Evolutionary conservation across 2,797 vertebrate species (phyloP).

Genomic region (Sandelia bainsii): DNA sequence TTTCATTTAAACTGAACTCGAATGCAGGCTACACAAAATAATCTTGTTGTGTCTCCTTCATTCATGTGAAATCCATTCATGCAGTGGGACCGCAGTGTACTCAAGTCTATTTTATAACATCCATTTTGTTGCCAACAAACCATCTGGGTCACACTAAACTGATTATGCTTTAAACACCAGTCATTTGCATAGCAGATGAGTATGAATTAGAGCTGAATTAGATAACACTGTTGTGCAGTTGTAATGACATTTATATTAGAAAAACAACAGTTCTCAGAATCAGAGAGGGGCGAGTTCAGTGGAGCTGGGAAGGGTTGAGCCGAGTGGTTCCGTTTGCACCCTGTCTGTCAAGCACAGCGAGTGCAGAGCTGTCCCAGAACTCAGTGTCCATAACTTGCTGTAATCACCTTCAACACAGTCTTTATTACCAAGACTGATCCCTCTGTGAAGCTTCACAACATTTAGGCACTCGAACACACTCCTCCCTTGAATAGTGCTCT

Average conservation of each 20-base stretch:
- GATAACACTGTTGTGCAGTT: conserved; percentile 18
- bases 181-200: conserved; percentile 52
- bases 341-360: not conserved
- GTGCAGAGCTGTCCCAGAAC: conserved; percentile 19
- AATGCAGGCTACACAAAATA: conserved; percentile 23
- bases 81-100: conserved; percentile 22
- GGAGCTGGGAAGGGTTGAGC: conserved; percentile 22
- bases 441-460: conserved; percentile 20
- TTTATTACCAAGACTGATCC: conserved; percentile 33
- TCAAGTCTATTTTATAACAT: conserved; percentile 41
- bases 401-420: conserved; percentile 18
- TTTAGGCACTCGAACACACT: conserved; percentile 19
- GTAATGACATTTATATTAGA: conserved; percentile 14
- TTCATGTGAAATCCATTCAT: conserved; percentile 39
- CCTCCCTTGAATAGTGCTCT: conserved; percentile 17
- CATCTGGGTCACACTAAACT: conserved; percentile 62
- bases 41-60: conserved; percentile 12
- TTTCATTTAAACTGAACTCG: conserved; percentile 47
- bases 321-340: conserved; percentile 4
- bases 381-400: conserved; percentile 14
- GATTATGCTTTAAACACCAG: conserved; percentile 63
- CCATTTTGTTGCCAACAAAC: conserved; percentile 43
- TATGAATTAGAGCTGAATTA: conserved; percentile 25
- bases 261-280: conserved; percentile 34
- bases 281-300: conserved; percentile 17